Percentiles rank a stretch among this genome's conserved stretches.
Conservation (phyloP, 2,888 invertebrate genomes). For the Oxytorus armatus region DNA sequence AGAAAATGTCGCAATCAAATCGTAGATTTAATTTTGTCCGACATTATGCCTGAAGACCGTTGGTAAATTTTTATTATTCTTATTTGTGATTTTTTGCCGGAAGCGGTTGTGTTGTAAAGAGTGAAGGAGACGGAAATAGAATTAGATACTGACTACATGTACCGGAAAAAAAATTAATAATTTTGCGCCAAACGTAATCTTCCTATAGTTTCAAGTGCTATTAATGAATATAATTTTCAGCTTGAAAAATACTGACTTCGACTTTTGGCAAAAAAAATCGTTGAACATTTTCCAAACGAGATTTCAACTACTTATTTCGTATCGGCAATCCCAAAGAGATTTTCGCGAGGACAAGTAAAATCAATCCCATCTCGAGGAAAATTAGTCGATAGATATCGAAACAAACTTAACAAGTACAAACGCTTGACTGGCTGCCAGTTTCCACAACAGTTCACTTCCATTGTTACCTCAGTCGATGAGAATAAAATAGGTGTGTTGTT, state of each 20-base stretch:
- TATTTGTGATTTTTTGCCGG: neutral
- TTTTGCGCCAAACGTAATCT: too few species aligned
- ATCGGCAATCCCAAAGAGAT: constrained; percentile 16
- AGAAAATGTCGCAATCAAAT: constrained; percentile 6
- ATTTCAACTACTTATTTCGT: constrained; percentile 1
- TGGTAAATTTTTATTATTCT: constrained; percentile 6
- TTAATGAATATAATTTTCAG: constrained; percentile 3
- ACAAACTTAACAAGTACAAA: neutral
- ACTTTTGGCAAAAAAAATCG: constrained; percentile 27
- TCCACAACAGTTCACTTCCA: too few species aligned
- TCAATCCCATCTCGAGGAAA: neutral
- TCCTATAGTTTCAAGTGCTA: neutral
- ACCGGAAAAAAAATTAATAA: too few species aligned
- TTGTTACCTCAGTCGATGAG: too few species aligned
- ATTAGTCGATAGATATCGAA: neutral
- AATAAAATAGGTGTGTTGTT: too few species aligned
- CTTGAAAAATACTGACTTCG: constrained; percentile 23
- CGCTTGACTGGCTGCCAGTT: too few species aligned
- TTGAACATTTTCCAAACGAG: constrained; percentile 9
- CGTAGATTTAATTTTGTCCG: constrained; percentile 10
- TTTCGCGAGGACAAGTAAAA: neutral
- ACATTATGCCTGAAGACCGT: neutral
- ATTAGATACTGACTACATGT: too few species aligned
- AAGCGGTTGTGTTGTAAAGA: neutral
- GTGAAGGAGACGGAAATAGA: too few species aligned